Conservation (phyloP, 2,888 invertebrate genomes). For the Chalcosyrphus nemorum region DNA sequence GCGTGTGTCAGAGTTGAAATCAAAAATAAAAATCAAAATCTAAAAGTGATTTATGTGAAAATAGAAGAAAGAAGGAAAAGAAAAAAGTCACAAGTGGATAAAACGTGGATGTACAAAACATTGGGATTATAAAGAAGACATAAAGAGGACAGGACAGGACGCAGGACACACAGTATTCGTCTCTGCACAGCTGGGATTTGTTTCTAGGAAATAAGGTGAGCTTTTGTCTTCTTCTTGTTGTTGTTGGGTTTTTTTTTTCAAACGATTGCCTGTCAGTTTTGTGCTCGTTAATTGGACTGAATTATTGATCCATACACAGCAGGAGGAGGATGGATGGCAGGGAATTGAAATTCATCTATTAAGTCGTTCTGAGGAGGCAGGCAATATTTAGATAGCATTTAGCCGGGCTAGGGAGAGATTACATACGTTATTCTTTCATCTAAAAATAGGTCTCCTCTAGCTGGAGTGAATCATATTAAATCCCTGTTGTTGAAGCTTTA, state of each 20-base stretch:
- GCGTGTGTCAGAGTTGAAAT: conserved; percentile 54
- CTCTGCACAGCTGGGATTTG: not conserved
- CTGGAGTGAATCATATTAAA: too few species aligned
- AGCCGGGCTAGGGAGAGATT: not conserved
- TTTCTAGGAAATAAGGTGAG: conserved; percentile 3
- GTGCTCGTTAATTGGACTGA: conserved; percentile 2
- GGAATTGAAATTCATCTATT: not conserved
- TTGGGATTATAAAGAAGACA: conserved; percentile 59
- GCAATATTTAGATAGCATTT: not conserved
- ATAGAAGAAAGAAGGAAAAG: too few species aligned
- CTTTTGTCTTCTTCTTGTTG: not conserved
- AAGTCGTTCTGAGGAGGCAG: too few species aligned
- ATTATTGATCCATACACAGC: not conserved
- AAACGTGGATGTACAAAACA: conserved; percentile 54
- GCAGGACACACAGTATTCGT: too few species aligned
- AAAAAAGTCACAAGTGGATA: conserved; percentile 61
- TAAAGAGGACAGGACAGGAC: conserved; percentile 1
- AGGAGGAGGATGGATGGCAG: too few species aligned
- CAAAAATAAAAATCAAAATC: conserved; percentile 9
- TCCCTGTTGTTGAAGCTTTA: too few species aligned
- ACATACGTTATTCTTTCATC: too few species aligned
- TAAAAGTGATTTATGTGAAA: conserved; percentile 22
- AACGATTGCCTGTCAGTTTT: not conserved
- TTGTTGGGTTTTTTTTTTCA: too few species aligned
- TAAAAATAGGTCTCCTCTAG: conserved; percentile 2